Evolutionary conservation across 2,113 vertebrate species (phyloP).

Genomic region (Misgurnus mizolepis): DNA sequence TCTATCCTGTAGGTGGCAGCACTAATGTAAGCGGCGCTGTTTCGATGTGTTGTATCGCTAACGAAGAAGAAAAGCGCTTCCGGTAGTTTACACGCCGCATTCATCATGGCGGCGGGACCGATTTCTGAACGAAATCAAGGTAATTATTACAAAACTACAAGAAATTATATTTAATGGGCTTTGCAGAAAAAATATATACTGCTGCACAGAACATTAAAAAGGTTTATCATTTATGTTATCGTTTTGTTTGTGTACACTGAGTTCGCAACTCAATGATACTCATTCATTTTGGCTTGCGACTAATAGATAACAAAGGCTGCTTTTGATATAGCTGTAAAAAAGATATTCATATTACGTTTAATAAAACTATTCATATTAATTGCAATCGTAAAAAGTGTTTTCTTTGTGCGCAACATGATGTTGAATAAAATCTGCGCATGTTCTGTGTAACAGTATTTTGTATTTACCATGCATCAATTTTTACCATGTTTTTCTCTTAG

Average conservation of each 20-base stretch:
- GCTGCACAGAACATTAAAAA: neutral
- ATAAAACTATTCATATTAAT: too few relatives aligned
- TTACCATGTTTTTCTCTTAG: slow-evolving; percentile 63
- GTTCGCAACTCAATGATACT: neutral
- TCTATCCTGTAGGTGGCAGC: slow-evolving; percentile 24
- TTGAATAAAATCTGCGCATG: too few relatives aligned
- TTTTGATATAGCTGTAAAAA: too few relatives aligned
- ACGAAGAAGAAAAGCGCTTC: neutral
- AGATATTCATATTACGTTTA: too few relatives aligned
- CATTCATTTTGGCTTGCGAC: neutral
- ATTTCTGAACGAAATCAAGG: slow-evolving; percentile 93
- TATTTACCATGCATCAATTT: neutral
- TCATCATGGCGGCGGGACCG: slow-evolving; percentile 90
- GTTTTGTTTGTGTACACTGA: too few relatives aligned
- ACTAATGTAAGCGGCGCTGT: neutral
- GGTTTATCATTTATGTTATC: neutral
- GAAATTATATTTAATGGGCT: neutral
- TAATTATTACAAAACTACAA: slow-evolving; percentile 55
- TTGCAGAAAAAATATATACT: neutral
- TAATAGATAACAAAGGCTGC: neutral
- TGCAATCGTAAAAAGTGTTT: neutral
- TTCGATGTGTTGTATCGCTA: neutral
- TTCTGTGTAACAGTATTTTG: neutral
- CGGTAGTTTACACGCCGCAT: slow-evolving; percentile 52
- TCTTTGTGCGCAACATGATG: neutral